Conservation (phyloP, 2,113 vertebrate species). For the Haemorhous mexicanus region DNA sequence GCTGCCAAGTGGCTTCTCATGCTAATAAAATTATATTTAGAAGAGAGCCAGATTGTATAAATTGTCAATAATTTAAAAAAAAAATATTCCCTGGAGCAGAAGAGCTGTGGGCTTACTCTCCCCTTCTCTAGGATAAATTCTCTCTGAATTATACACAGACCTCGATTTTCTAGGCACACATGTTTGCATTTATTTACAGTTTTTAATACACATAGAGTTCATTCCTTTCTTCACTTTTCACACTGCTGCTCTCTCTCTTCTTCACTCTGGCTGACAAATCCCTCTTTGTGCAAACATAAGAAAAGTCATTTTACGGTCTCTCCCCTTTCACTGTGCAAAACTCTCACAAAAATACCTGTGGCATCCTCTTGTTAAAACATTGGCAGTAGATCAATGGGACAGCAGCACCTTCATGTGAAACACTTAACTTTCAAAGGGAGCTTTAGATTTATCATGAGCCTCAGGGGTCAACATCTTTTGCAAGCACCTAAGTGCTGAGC, state of each 20-base stretch:
- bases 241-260: background rate
- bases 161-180: background rate
- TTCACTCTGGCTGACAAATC: background rate
- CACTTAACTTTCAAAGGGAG: conserved; percentile 51
- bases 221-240: background rate
- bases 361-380: conserved; percentile 39
- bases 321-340: background rate
- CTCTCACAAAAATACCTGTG: conserved; percentile 10
- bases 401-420: conserved; percentile 21
- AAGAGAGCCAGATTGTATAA: conserved; percentile 32
- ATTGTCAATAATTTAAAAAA: conserved; percentile 2
- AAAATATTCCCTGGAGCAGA: background rate
- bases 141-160: background rate
- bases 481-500: conserved; percentile 21
- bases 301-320: background rate
- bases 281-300: background rate
- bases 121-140: background rate
- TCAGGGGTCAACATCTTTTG: conserved; percentile 60
- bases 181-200: conserved; percentile 15
- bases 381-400: conserved; percentile 51
- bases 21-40: conserved; percentile 62
- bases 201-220: background rate
- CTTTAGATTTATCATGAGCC: conserved; percentile 37
- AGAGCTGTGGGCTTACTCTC: background rate
- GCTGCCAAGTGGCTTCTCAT: conserved; percentile 32